Conservation (phyloP, 2,113 vertebrate genomes). For the Orientallactaga bullata region DNA sequence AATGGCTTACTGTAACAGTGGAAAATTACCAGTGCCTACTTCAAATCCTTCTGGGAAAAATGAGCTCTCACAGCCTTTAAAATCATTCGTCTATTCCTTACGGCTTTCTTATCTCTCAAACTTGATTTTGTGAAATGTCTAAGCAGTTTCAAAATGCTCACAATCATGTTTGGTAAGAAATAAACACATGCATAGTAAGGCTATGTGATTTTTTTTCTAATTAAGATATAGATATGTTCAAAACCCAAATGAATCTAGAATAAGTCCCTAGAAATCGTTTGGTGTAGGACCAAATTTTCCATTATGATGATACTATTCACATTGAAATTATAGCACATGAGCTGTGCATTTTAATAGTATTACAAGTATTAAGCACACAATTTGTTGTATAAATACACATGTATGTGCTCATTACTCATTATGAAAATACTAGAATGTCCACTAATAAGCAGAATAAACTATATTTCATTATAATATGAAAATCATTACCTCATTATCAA, state of each 20-base stretch:
- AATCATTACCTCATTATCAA: constrained; percentile 49
- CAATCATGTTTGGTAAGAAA: constrained; percentile 43
- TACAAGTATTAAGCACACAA: neutral
- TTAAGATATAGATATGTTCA: neutral
- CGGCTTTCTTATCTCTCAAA: constrained; percentile 27
- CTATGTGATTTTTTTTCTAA: constrained; percentile 31
- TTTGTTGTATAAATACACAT: neutral
- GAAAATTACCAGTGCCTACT: constrained; percentile 81
- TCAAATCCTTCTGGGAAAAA: constrained; percentile 86
- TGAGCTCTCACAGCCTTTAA: constrained; percentile 73
- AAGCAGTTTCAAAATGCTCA: constrained; percentile 64
- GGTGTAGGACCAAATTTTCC: neutral
- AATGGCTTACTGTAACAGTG: constrained; percentile 86
- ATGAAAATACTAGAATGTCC: neutral
- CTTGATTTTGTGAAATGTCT: constrained; percentile 56
- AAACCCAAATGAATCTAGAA: neutral
- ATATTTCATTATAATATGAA: neutral
- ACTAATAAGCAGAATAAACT: neutral
- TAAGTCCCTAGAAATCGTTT: neutral
- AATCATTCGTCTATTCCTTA: constrained; percentile 74
- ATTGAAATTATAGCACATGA: neutral
- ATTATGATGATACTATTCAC: neutral
- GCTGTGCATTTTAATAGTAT: neutral
- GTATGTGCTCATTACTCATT: neutral
- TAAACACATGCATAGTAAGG: constrained; percentile 19